Evolutionary conservation across 2,113 vertebrate species (phyloP), one percentile per base, ranked within the genome.

Genomic region (Penelope pileata): DNA sequence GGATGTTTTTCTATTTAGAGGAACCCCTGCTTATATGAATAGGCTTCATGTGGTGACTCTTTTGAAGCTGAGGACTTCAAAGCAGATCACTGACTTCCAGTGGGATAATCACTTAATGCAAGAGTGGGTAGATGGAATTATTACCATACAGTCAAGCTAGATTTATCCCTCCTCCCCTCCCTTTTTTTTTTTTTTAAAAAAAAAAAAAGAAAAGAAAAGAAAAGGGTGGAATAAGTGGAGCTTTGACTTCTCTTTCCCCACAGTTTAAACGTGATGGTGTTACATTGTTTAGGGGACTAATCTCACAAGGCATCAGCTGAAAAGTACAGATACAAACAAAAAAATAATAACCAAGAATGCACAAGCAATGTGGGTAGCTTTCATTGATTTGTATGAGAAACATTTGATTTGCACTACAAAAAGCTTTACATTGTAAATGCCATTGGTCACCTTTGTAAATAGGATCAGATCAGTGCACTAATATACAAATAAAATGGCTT

Each of bases 61-160:
- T 98, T 97, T 96, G 93, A 97, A 97, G 96, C 87, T 89, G 77
- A 88, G 77, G 70, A 97, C 96, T 97, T 98, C 97, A 98, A 98
- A 98, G 94, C 82, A 96, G 86, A 96, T 95, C 92, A 96, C 74
- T 94, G 96, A 96, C 92, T 97, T 97, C 90, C 94, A 97, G 89
- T 82, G 80, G 88, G 94, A 96, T 98, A 97, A 97, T 97, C 93
- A 96, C 82, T 96, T 97, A 97, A 97, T 96, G 54, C 79, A 97
- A 96, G 93, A 97, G 75, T 90, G 88, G 84, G 64, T 93, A 97
- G 91, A 96, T 93, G 60, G 92, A 97, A 97, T 98, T 96, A 97
- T 94, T 93, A 93, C 80, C 79, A 96, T 94, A 81, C 90, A 96
- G 91, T 95, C 83, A 92, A 96, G 75, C 53, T 93, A 96, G 95